A percentile compares a stretch with the other conserved stretches of the same genome.
Evolutionary conservation across 1,140 invertebrate genomes (phyloP).

Genomic region (Gryllus bimaculatus): DNA sequence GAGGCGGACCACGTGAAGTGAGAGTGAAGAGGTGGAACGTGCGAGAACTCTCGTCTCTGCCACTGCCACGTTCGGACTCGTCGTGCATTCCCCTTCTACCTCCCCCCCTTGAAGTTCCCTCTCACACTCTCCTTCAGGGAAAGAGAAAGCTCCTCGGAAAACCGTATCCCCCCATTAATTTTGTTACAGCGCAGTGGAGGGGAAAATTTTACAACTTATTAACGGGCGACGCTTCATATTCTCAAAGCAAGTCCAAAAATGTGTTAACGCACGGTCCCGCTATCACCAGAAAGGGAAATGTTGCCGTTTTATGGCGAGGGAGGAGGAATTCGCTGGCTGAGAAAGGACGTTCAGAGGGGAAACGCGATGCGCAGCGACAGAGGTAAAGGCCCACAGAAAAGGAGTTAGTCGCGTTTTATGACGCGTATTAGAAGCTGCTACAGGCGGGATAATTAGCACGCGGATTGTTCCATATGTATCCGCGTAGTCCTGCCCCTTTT

Average conservation of each 20-base stretch:
- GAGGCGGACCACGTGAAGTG: too few relatives aligned
- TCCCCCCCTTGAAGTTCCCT: background rate
- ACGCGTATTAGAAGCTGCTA: background rate
- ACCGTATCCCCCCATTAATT: background rate
- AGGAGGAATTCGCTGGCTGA: background rate
- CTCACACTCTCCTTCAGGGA: background rate
- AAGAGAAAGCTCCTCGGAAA: background rate
- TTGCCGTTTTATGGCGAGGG: background rate
- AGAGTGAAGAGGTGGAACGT: too few relatives aligned
- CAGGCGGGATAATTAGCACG: background rate
- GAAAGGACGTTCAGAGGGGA: background rate
- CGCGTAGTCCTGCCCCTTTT: too few relatives aligned
- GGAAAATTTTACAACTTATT: slow-evolving; percentile 6
- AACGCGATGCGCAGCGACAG: too few relatives aligned
- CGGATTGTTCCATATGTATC: background rate
- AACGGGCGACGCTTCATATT: background rate
- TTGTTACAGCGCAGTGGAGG: background rate
- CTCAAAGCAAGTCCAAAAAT: too few relatives aligned
- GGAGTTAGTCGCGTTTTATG: background rate
- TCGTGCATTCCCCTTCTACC: too few relatives aligned
- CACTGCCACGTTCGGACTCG: too few relatives aligned
- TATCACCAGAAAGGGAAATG: background rate
- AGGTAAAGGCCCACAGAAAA: too few relatives aligned
- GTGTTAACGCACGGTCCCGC: too few relatives aligned
- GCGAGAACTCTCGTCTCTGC: too few relatives aligned